phyloP scores from a whole-genome alignment of 2,888 invertebrate genomes.

The Brassicogethes aeneus region DNA sequence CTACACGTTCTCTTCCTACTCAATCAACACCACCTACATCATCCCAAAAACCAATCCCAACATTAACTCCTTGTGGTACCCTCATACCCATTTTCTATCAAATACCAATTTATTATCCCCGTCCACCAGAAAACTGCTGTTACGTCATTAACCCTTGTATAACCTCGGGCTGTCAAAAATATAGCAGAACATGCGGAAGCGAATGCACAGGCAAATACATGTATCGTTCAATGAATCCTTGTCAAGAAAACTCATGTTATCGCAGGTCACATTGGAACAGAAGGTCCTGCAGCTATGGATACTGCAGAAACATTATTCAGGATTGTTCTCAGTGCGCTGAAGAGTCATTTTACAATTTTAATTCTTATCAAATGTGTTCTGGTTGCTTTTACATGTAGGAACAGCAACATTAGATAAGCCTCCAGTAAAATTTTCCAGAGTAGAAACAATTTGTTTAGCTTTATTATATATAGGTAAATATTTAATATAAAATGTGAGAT shows the following conservation, averaged over 20 bases:
- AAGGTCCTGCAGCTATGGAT: neutral
- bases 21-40: no score
- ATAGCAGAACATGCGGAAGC: neutral
- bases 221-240: neutral
- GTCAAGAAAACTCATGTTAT: neutral
- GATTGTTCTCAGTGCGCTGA: neutral
- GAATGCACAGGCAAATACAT: neutral
- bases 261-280: neutral
- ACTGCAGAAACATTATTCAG: no score
- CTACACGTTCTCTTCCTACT: no score
- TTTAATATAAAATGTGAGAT: no score
- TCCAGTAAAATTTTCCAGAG: no score
- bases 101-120: neutral
- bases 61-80: no score
- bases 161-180: neutral
- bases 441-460: no score
- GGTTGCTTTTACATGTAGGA: neutral
- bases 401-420: no score
- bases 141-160: neutral
- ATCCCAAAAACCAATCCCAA: no score
- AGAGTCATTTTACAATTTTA: neutral
- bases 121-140: neutral
- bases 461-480: no score
- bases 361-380: neutral
- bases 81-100: neutral